Evolutionary conservation across 2,888 invertebrate species (phyloP), one percentile per base, ranked within the genome.

Genomic region (Lepidocyrtinus sp.): DNA sequence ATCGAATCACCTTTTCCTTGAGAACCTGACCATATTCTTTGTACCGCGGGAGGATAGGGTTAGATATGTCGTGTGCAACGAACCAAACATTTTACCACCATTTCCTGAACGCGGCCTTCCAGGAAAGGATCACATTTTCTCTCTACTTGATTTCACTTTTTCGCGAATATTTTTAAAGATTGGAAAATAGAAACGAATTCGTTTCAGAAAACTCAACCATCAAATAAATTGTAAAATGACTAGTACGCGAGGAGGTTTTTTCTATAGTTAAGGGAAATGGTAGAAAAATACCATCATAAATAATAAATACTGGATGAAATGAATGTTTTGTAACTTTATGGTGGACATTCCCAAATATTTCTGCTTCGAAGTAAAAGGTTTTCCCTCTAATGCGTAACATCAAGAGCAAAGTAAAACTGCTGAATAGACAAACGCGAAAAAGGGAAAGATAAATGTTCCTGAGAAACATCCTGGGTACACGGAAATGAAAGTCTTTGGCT

Each of bases 21-120:
- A 17, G 50, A 7, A 12, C 50, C 12, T 50, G 59, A 59, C 21
- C 59, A 21, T 59, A 59, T 59, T 59, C n/a, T n/a, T n/a, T n/a
- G 55, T 55, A 55, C 7, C 55, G 55, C 19, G 55, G 19, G 19
- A 55, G 55, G 3, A 15, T n/a, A 17, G 55, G 55, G 3, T 65
- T 7, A 19, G 24, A 45, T 19, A 61, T 45, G 27, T 55, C 1
- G n/a, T 26, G 27, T 59, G 61, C 46, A 46, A 70, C 25, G 46
- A 72, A 9, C 63, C 63, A 72, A 19, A 46, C 46, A 64, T 46
- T 46, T 22, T 63, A 63, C 63, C 46, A 50, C 50, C 63, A 72
- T 63, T 72, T 72, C 72, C 72, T 63, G 72, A 63, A 50, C 63
- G 59, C 64, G 72, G 72, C 46, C 63, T 46, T 62, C 19, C 2